Base-by-base conservation (phyloP, 2,797 vertebrate species). In the Sciaenops ocellatus region DNA sequence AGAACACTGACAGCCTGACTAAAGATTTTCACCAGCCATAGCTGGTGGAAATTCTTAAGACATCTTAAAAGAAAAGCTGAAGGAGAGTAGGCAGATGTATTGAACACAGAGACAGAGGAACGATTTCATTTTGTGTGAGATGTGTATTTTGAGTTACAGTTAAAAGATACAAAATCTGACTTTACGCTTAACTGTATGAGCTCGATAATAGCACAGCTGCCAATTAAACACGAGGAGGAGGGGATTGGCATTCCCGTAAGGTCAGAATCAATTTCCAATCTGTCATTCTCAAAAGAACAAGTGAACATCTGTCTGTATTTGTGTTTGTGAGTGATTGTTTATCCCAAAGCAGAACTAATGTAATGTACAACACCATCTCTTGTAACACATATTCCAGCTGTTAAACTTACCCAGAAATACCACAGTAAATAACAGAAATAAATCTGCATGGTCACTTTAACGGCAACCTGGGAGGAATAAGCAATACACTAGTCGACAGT, bases 1-100 rank as follows among this genome's bases (percentile, higher is more conserved):
- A 34, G 48, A 85, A 79, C 82, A 72, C 82, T 68, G 87, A 87
- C 89, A 90, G 86, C 67, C 76, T 38, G 71, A 88, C 76, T 86
- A 76, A 89, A 88, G 84, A 73, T 83, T 72, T 69, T 77, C 81
- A 80, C 60, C 82, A 87, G 77, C 65, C 68, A 50, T 63, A 63
- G 86, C 85, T 76, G 87, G 63, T 85, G 77, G 73, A 83, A 85
- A 85, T 66, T 76, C 78, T 73, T 82, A 66, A 79, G 76, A 73
- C 69, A 67, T 78, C 66, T 84, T 38, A 64, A 85, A 67, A 80
- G 77, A 64, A 73, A 70, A 85, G 52, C 62, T 76, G 75, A 78
- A 75, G 66, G 61, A 66, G 71, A 66, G 47, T 22, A 30, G 54
- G 60, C 48, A 73, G 51, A 78, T 55, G 63, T 51, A 67, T 82